Evolutionary conservation across 2,113 vertebrate genomes (phyloP).

Genomic region (Dendropsophus ebraccatus): DNA sequence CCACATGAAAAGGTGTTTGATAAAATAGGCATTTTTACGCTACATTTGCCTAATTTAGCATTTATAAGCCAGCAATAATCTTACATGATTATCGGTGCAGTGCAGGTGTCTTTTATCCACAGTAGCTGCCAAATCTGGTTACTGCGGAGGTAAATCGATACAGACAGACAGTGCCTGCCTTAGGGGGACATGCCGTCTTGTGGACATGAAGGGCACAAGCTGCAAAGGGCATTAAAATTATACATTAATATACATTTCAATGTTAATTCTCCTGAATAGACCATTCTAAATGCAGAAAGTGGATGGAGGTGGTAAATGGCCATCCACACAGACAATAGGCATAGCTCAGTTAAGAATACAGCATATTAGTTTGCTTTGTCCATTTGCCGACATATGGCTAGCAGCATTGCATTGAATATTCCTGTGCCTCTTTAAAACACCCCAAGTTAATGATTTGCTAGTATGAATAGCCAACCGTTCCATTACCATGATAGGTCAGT

Average conservation of each 20-base stretch:
- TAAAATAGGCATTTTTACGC: not conserved
- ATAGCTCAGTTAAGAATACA: not conserved
- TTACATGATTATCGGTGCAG: conserved; percentile 1
- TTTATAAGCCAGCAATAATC: conserved; percentile 6
- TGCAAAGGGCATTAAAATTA: not conserved
- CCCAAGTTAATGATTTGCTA: not conserved
- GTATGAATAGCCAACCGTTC: not conserved
- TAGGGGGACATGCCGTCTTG: not conserved
- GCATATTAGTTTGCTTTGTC: not conserved
- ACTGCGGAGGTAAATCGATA: not conserved
- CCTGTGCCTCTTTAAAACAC: not conserved
- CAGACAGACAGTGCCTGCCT: conserved; percentile 4
- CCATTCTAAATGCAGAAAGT: not conserved
- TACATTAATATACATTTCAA: not conserved
- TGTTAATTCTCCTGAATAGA: not conserved
- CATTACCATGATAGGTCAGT: conserved; percentile 22
- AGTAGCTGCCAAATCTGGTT: conserved; percentile 19
- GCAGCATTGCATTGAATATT: not conserved
- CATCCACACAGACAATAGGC: not conserved
- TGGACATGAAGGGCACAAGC: not conserved
- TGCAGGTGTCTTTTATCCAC: conserved; percentile 6
- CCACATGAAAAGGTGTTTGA: not conserved
- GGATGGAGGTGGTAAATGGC: no score
- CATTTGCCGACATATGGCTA: not conserved
- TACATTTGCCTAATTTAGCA: not conserved